Evolutionary conservation across 2,797 vertebrate genomes (phyloP).

Genomic region (Aphelocoma californica): DNA sequence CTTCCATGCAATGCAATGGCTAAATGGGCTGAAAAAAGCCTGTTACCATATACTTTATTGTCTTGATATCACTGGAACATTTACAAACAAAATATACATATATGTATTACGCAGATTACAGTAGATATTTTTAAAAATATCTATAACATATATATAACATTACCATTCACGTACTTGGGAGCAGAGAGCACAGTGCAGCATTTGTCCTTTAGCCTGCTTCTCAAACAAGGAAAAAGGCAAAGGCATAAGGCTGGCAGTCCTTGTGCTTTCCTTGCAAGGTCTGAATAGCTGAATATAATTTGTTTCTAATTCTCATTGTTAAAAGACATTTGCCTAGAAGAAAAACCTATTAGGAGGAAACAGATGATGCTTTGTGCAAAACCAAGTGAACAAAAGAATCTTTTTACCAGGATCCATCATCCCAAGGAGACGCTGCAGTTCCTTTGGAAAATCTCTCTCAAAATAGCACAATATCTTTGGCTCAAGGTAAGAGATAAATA

Average conservation of each 20-base stretch:
- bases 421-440: background rate
- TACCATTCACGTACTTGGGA: background rate
- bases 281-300: background rate
- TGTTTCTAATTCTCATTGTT: conserved; percentile 14
- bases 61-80: background rate
- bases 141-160: background rate
- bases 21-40: background rate
- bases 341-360: conserved; percentile 18
- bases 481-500: conserved; percentile 20
- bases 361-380: background rate
- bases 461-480: background rate
- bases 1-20: background rate
- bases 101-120: background rate
- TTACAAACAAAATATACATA: background rate
- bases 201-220: background rate
- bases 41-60: background rate
- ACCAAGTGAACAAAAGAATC: background rate
- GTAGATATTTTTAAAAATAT: background rate
- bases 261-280: background rate
- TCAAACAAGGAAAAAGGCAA: background rate
- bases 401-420: background rate
- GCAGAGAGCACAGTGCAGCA: background rate
- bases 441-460: background rate
- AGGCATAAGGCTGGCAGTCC: background rate
- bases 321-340: background rate